Percentiles rank a stretch among this genome's conserved stretches.
phyloP scores from a whole-genome alignment of 2,113 vertebrate genomes.

The Percina caprodes region DNA sequence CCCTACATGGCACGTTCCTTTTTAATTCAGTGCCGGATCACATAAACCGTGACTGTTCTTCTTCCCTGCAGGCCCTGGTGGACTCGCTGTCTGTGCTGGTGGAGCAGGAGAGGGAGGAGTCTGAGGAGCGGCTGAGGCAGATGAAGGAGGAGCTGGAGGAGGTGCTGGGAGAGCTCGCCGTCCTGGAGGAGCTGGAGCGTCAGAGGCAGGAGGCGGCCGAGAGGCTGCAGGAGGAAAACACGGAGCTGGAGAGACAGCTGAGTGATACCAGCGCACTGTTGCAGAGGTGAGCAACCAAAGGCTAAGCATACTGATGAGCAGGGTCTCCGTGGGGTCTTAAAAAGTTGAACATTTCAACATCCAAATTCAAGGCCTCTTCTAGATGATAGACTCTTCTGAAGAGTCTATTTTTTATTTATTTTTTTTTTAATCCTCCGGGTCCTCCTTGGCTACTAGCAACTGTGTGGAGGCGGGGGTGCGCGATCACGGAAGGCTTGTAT shows the following conservation, averaged over 20 bases:
- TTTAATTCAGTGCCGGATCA: background rate
- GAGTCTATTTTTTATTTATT: too few species aligned
- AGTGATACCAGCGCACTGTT: slow-evolving; percentile 75
- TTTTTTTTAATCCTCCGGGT: too few species aligned
- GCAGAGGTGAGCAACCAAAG: slow-evolving; percentile 81
- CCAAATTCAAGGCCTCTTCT: too few species aligned
- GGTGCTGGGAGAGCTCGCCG: slow-evolving; percentile 87
- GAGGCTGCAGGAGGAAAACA: slow-evolving; percentile 80
- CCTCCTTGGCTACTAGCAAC: too few species aligned
- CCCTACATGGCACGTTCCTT: background rate
- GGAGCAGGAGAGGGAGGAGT: slow-evolving; percentile 82
- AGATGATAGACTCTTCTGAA: too few species aligned
- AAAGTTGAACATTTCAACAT: too few species aligned
- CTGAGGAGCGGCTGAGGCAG: slow-evolving; percentile 77
- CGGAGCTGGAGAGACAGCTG: slow-evolving; percentile 83
- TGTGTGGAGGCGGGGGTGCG: too few species aligned
- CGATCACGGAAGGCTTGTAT: too few species aligned
- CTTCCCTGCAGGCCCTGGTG: slow-evolving; percentile 82
- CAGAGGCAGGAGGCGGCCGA: slow-evolving; percentile 78
- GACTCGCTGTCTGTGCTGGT: slow-evolving; percentile 82
- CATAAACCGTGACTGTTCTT: background rate
- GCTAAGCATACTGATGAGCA: background rate
- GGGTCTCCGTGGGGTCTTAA: too few species aligned
- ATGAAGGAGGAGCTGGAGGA: slow-evolving; percentile 89
- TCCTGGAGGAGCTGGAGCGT: slow-evolving; percentile 86